Percentiles rank a stretch among this genome's conserved stretches.
Conservation (phyloP, 2,888 invertebrate species). For the Aleiodes alternator region DNA sequence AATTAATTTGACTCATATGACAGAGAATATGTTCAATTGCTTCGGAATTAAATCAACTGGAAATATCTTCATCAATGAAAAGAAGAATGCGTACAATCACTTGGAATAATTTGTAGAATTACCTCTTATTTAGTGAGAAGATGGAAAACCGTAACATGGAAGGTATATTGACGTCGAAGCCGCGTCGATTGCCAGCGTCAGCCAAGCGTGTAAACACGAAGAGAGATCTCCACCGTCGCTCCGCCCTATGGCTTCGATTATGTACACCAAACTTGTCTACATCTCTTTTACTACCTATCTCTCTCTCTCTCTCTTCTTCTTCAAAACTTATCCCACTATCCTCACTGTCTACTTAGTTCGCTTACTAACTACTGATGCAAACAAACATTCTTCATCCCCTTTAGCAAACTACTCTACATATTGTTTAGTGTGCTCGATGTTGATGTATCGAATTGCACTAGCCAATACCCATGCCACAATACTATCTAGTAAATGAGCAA, state of each 20-base stretch:
- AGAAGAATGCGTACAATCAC: no score
- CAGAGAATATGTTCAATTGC: no score
- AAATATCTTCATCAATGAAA: no score
- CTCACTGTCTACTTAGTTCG: neutral
- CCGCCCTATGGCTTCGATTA: slow-evolving; percentile 44
- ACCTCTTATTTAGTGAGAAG: neutral
- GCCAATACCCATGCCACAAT: slow-evolving; percentile 62
- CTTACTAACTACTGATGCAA: slow-evolving; percentile 19
- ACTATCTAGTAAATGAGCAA: slow-evolving; percentile 10
- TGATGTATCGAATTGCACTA: slow-evolving; percentile 72
- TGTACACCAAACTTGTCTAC: slow-evolving; percentile 31
- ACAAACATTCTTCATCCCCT: slow-evolving; percentile 18
- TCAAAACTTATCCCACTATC: slow-evolving; percentile 14
- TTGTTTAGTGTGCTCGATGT: slow-evolving; percentile 18
- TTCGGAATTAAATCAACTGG: no score
- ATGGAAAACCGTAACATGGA: neutral
- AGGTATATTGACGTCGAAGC: slow-evolving; percentile 14
- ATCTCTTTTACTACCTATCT: slow-evolving; percentile 1
- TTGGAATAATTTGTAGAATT: no score
- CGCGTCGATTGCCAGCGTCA: slow-evolving; percentile 34
- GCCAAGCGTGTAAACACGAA: slow-evolving; percentile 20
- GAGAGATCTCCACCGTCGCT: slow-evolving; percentile 34
- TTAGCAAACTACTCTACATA: slow-evolving; percentile 16
- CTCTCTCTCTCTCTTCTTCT: slow-evolving; percentile 24
- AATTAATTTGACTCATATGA: no score